A percentile compares a stretch with the other conserved stretches of the same genome.
Conservation (phyloP, 2,113 vertebrate genomes). For the Cyprinodon tularosa region DNA sequence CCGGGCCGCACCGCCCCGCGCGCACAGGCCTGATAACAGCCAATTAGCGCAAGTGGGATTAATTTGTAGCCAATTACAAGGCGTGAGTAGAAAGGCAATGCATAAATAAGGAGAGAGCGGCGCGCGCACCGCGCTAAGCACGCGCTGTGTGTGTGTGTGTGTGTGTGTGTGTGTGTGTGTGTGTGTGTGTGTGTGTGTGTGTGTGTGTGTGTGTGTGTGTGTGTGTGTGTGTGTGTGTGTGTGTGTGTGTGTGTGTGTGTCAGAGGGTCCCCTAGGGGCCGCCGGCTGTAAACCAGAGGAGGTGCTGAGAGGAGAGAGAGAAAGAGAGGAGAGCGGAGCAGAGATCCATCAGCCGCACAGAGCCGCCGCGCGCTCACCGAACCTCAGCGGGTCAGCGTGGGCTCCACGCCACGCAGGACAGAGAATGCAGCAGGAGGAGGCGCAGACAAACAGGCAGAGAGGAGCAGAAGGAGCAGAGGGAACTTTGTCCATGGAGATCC, state of each 20-base stretch:
- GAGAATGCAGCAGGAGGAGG: constrained; percentile 28
- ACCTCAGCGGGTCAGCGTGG: constrained; percentile 2
- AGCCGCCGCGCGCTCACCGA: no score
- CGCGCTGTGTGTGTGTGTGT: not conserved
- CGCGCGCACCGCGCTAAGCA: not conserved
- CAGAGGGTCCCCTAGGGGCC: constrained; percentile 68
- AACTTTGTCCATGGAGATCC: constrained; percentile 35
- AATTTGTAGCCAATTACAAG: constrained; percentile 92
- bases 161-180: no score
- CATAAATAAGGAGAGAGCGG: constrained; percentile 78
- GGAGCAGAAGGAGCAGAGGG: constrained; percentile 2
- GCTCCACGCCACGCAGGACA: no score
- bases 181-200: not conserved
- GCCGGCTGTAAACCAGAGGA: constrained; percentile 76
- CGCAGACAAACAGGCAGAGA: constrained; percentile 8
- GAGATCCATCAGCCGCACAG: constrained; percentile 1
- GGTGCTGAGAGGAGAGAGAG: constrained; percentile 6
- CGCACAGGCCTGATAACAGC: constrained; percentile 77
- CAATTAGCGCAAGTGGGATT: constrained; percentile 86
- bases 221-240: not conserved
- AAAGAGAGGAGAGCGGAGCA: constrained; percentile 7
- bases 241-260: not conserved
- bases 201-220: not conserved
- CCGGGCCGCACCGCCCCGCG: constrained; percentile 52
- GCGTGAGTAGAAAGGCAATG: constrained; percentile 83